A percentile compares a stretch with the other conserved stretches of the same genome.
These are phyloP conservation scores for Orientallactaga bullata DNA, from an alignment of 2,113 vertebrate genomes.

Conservation along the genomic window DNA sequence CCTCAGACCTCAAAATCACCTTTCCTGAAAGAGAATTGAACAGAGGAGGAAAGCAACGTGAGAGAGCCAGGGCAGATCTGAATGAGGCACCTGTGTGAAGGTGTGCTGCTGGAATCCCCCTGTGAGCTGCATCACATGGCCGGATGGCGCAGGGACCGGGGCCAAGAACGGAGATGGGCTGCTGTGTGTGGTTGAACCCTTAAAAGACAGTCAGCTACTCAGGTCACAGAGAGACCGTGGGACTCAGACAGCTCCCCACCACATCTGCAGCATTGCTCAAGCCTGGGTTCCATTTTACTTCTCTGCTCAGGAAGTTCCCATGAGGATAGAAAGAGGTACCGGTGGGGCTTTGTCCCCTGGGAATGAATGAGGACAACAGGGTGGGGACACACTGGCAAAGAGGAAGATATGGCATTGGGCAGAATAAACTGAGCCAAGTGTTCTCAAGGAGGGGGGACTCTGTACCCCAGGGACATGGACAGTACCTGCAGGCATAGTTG, in stretches of 20 bases:
- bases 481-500: no score
- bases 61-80: background rate
- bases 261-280: background rate
- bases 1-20: background rate
- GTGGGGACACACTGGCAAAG: no score
- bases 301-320: background rate
- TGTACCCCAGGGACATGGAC: background rate
- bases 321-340: background rate
- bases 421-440: no score
- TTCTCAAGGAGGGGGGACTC: no score
- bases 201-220: background rate
- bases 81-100: no score
- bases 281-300: background rate
- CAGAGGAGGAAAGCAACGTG: fast-evolving
- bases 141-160: no score
- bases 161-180: no score
- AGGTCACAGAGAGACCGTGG: background rate
- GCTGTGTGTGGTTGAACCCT: no score
- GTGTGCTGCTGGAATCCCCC: fast-evolving
- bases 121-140: no score
- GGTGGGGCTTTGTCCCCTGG: no score
- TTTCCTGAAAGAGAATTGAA: background rate
- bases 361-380: no score
- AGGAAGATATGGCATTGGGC: background rate
- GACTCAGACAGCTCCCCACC: no score